These are phyloP conservation scores for Anagrus nilaparvatae DNA, from an alignment of 1,140 invertebrate genomes.

Conservation along the genomic window DNA sequence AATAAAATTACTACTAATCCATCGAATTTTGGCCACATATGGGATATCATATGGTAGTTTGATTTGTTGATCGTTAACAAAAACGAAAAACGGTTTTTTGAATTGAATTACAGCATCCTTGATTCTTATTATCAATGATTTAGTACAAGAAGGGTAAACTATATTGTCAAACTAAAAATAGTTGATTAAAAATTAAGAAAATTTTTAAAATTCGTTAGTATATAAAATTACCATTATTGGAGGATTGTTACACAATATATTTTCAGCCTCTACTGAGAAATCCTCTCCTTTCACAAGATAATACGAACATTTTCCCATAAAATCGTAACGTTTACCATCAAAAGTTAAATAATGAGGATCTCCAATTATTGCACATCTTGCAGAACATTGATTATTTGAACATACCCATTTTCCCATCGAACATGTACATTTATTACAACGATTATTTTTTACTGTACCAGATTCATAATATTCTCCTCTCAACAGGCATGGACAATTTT, in stretches of 20 bases:
- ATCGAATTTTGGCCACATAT: no score
- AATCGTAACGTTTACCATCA: constrained; percentile 74
- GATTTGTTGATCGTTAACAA: no score
- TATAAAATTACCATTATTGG: no score
- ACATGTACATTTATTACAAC: constrained; percentile 78
- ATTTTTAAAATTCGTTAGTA: no score
- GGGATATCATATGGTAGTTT: no score
- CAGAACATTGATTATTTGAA: constrained; percentile 59
- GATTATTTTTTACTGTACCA: constrained; percentile 60
- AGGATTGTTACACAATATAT: constrained; percentile 71
- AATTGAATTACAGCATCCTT: no score
- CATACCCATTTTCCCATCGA: constrained; percentile 68
- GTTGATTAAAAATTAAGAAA: no score
- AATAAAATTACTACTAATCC: constrained; percentile 71
- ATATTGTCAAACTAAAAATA: no score
- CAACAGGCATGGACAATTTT: constrained; percentile 67
- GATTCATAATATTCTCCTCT: constrained; percentile 65
- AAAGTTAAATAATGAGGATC: constrained; percentile 88
- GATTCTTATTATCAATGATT: constrained; percentile 64
- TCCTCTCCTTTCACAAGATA: constrained; percentile 59
- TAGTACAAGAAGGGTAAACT: no score
- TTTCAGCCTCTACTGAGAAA: constrained; percentile 69
- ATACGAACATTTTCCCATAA: constrained; percentile 83
- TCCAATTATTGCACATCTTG: constrained; percentile 68
- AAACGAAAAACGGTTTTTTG: no score